Conservation (phyloP, 2,797 vertebrate species). For the Phylloscopus collybita region DNA sequence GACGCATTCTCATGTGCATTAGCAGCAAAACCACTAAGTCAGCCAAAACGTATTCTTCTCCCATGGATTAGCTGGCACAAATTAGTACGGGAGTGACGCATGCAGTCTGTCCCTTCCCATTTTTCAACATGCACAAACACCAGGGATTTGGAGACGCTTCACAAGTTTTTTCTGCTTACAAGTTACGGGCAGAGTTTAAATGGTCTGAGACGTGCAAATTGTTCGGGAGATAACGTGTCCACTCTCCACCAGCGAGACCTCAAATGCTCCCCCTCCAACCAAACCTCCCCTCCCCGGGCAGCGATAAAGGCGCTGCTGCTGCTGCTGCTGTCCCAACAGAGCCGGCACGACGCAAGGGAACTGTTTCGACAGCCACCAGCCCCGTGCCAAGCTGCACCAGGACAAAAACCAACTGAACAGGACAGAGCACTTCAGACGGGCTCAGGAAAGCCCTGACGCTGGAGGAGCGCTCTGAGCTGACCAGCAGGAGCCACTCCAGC, state of each 20-base stretch:
- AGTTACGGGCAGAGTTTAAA: background rate
- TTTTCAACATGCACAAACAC: slow-evolving; percentile 42
- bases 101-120: slow-evolving; percentile 51
- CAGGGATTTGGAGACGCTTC: slow-evolving; percentile 43
- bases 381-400: background rate
- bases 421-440: background rate
- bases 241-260: background rate
- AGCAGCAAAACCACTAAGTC: slow-evolving; percentile 61
- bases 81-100: slow-evolving; percentile 13
- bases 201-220: background rate
- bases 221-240: background rate
- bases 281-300: background rate
- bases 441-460: background rate
- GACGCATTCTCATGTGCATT: background rate
- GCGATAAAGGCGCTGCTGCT: background rate
- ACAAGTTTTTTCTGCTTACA: background rate
- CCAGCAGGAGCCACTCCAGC: background rate
- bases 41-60: slow-evolving; percentile 54
- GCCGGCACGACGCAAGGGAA: background rate
- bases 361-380: background rate
- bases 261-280: background rate
- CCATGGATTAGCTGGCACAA: slow-evolving; percentile 61
- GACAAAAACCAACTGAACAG: background rate
- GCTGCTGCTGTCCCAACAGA: background rate
- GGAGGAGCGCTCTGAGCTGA: background rate